Evolutionary conservation across 2,113 vertebrate genomes (phyloP).

Genomic region (Coptodon rendalli): DNA sequence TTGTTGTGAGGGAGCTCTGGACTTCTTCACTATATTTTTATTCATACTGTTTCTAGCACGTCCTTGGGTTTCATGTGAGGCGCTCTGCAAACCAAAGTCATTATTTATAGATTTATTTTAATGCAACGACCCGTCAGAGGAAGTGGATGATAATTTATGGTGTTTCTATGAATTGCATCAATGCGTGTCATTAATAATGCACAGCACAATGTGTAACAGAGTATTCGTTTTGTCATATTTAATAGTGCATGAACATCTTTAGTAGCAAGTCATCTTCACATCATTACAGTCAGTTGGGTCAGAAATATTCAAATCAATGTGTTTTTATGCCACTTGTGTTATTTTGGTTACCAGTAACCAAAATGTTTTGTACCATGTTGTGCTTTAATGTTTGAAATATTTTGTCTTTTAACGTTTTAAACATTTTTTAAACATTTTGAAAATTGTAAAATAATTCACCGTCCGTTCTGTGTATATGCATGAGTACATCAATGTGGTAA

Average conservation of each 20-base stretch:
- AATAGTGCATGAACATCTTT: neutral
- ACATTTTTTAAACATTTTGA: neutral
- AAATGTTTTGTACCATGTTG: neutral
- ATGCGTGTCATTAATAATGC: neutral
- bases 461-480: rapidly evolving
- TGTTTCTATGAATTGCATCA: neutral
- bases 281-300: neutral
- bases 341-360: rapidly evolving
- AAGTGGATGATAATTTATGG: rapidly evolving
- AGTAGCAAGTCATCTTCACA: neutral
- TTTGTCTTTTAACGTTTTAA: rapidly evolving
- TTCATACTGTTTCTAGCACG: rapidly evolving
- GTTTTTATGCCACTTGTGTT: neutral
- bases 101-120: neutral
- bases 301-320: neutral
- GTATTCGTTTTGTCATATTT: rapidly evolving
- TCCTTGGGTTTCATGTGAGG: neutral
- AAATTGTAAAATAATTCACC: rapidly evolving
- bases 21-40: neutral
- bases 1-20: neutral
- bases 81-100: neutral
- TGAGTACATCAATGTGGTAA: neutral
- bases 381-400: neutral
- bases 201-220: neutral
- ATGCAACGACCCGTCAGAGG: rapidly evolving